A percentile compares a stretch with the other conserved stretches of the same genome.
These are phyloP conservation scores for Netelia melanura DNA, from an alignment of 2,888 invertebrate species.

Conservation along the genomic window DNA sequence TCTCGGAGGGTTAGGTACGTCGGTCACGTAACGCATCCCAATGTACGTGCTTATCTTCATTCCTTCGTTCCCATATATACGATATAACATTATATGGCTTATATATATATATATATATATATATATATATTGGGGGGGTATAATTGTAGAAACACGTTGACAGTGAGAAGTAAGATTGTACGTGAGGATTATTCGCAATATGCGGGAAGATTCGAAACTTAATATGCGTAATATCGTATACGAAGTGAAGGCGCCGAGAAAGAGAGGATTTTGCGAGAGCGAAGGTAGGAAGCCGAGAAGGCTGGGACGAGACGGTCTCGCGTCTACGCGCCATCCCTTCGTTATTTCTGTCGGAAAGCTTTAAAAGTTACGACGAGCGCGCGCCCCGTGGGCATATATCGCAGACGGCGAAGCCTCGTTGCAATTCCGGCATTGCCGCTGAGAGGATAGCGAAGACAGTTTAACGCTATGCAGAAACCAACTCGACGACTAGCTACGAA, in stretches of 20 bases:
- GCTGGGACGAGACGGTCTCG: slow-evolving; percentile 22
- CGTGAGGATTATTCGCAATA: slow-evolving; percentile 57
- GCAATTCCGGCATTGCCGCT: slow-evolving; percentile 45
- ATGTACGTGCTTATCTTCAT: slow-evolving; percentile 68
- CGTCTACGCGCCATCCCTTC: slow-evolving; percentile 33
- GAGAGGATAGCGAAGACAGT: slow-evolving; percentile 39
- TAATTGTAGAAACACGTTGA: slow-evolving; percentile 18
- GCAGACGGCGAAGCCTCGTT: slow-evolving; percentile 2
- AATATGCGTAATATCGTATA: slow-evolving; percentile 35
- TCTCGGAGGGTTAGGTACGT: background rate
- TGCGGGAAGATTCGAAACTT: slow-evolving; percentile 7
- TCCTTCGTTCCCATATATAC: slow-evolving; percentile 34
- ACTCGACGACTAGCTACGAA: slow-evolving; percentile 52
- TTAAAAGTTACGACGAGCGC: background rate
- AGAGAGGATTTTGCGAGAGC: background rate
- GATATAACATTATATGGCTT: background rate
- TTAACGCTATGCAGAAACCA: slow-evolving; percentile 27
- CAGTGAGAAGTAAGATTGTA: slow-evolving; percentile 63
- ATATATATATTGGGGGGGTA: slow-evolving; percentile 1
- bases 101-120: slow-evolving; percentile 14
- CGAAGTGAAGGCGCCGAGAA: background rate
- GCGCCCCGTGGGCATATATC: background rate
- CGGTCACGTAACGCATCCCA: slow-evolving; percentile 64
- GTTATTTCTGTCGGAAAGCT: slow-evolving; percentile 52
- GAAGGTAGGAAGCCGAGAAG: background rate